Conservation (phyloP, 2,113 vertebrate genomes). For the Marmota flaviventris region DNA sequence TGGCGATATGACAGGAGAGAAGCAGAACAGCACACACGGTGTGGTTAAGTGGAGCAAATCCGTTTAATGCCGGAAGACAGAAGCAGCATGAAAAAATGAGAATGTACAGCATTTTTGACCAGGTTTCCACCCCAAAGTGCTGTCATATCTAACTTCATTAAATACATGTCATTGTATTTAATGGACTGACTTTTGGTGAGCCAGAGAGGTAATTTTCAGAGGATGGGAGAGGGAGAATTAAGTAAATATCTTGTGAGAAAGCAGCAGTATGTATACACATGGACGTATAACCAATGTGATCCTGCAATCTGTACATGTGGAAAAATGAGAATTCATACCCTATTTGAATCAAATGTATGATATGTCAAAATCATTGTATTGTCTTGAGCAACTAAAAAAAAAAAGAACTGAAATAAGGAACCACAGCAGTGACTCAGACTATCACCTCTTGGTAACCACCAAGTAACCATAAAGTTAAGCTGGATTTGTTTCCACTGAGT, state of each 20-base stretch:
- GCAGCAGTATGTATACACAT: not conserved
- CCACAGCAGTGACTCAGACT: not conserved
- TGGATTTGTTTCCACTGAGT: not conserved
- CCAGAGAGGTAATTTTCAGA: not conserved
- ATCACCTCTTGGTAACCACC: not conserved
- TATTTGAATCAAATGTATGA: too few species aligned
- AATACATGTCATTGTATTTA: not conserved
- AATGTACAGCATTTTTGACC: not conserved
- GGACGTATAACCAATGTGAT: too few species aligned
- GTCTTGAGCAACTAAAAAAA: too few species aligned
- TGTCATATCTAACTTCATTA: not conserved
- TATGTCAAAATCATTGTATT: too few species aligned
- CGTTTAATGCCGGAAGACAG: not conserved
- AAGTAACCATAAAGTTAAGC: not conserved
- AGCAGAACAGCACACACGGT: too few species aligned
- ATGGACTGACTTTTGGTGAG: conserved; percentile 20
- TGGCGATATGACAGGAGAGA: not conserved
- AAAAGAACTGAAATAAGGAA: conserved; percentile 25
- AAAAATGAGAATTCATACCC: too few species aligned
- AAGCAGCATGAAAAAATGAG: not conserved
- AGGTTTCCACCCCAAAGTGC: not conserved
- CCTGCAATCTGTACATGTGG: too few species aligned
- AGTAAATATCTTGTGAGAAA: not conserved
- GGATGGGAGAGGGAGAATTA: not conserved
- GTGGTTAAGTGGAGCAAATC: not conserved